Conservation (phyloP, 1,140 invertebrate genomes). For the Macrobrachium nipponense region DNA sequence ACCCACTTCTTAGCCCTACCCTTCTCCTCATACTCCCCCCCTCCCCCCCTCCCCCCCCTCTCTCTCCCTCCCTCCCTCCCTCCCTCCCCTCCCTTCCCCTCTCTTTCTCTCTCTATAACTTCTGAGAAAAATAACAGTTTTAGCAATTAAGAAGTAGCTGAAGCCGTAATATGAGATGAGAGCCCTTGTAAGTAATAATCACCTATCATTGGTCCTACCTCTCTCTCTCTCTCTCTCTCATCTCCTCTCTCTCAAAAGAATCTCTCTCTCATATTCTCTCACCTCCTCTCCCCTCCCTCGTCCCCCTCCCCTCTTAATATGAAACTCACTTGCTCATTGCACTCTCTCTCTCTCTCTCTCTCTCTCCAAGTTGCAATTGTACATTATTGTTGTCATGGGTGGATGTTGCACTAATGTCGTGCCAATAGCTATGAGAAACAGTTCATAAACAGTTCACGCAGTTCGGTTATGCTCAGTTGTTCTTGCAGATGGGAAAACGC, state of each 20-base stretch:
- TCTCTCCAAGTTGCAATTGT: no score
- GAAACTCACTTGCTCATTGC: neutral
- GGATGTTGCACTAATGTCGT: no score
- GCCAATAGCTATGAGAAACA: no score
- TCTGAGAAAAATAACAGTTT: slow-evolving; percentile 7
- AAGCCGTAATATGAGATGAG: slow-evolving; percentile 1
- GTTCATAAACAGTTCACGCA: no score
- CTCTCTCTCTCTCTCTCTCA: slow-evolving; percentile 28
- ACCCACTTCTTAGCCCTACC: neutral
- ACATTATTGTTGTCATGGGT: no score
- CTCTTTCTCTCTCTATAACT: neutral
- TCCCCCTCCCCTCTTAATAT: neutral
- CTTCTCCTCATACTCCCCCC: neutral
- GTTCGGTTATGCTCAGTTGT: no score
- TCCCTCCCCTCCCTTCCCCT: no score
- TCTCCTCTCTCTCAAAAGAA: slow-evolving; percentile 33
- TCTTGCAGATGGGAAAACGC: no score
- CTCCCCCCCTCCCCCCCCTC: neutral
- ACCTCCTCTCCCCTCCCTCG: neutral
- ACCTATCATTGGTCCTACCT: slow-evolving; percentile 8
- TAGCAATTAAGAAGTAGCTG: slow-evolving; percentile 16
- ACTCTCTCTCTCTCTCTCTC: neutral
- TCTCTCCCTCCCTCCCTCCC: neutral
- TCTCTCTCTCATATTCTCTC: slow-evolving; percentile 9
- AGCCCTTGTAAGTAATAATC: neutral